Conservation (phyloP, 2,888 invertebrate species). For the Bruchidius siliquastri region DNA sequence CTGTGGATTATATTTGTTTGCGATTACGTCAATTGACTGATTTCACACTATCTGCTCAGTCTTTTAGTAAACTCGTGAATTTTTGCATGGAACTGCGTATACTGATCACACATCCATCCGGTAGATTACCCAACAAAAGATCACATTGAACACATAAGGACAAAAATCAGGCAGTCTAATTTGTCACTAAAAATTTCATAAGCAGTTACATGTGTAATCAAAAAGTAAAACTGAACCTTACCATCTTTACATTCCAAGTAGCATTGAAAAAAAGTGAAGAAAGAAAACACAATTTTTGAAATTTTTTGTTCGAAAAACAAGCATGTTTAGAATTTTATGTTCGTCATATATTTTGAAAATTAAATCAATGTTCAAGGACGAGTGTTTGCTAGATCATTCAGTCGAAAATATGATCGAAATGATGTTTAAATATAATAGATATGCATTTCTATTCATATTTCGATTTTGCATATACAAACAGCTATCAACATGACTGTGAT, state of each 20-base stretch:
- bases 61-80: not conserved
- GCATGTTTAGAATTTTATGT: constrained; percentile 21
- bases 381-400: not conserved
- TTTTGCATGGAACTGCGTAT: not conserved
- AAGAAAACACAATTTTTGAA: constrained; percentile 36
- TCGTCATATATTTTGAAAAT: not conserved
- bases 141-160: not conserved
- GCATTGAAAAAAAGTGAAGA: constrained; percentile 41
- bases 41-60: too few species aligned
- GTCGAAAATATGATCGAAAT: not conserved
- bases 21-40: too few species aligned
- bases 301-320: constrained; percentile 29
- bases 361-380: not conserved
- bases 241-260: constrained; percentile 49
- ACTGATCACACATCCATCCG: not conserved
- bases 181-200: constrained; percentile 19
- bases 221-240: constrained; percentile 45
- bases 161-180: constrained; percentile 34
- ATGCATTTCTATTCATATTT: not conserved
- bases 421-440: not conserved
- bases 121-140: not conserved
- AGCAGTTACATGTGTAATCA: not conserved
- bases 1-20: too few species aligned
- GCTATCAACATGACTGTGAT: too few species aligned
- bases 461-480: too few species aligned